Conservation (phyloP, 1,140 invertebrate genomes). For the Drosophila melanica region DNA sequence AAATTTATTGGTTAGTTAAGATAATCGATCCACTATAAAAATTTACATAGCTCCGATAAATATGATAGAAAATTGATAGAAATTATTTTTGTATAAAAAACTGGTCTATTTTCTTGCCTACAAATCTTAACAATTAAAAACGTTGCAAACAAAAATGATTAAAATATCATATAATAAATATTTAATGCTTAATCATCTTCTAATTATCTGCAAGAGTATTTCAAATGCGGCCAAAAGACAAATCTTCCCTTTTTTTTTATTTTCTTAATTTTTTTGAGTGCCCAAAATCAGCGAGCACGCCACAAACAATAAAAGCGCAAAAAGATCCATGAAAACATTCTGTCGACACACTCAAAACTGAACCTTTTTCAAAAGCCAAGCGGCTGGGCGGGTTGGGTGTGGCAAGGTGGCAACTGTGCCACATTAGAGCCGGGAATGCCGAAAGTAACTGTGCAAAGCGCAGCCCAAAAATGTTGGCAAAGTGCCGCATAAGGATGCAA, state of each 20-base stretch:
- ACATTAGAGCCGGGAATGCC: conserved; percentile 61
- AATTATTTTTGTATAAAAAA: no score
- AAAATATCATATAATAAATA: no score
- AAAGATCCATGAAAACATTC: conserved; percentile 71
- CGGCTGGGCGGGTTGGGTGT: conserved; percentile 20
- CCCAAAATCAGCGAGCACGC: conserved; percentile 35
- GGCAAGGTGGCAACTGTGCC: conserved; percentile 34
- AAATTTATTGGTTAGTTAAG: no score
- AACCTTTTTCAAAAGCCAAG: conserved; percentile 59
- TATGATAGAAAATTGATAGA: no score
- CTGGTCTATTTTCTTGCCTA: no score
- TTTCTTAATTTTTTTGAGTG: not conserved
- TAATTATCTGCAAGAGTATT: no score
- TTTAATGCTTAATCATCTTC: no score
- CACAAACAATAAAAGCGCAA: conserved; percentile 76
- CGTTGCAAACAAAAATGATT: no score
- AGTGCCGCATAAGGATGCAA: conserved; percentile 50
- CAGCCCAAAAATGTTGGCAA: conserved; percentile 67
- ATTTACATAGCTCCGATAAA: no score
- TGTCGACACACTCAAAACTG: conserved; percentile 76
- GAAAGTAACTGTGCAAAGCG: conserved; percentile 50
- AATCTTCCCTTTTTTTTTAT: not conserved
- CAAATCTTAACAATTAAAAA: no score
- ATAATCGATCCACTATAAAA: no score
- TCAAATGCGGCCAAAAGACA: no score